Percentiles rank a stretch among this genome's conserved stretches.
phyloP scores from a whole-genome alignment of 2,113 vertebrate species.

The Elephas maximus region DNA sequence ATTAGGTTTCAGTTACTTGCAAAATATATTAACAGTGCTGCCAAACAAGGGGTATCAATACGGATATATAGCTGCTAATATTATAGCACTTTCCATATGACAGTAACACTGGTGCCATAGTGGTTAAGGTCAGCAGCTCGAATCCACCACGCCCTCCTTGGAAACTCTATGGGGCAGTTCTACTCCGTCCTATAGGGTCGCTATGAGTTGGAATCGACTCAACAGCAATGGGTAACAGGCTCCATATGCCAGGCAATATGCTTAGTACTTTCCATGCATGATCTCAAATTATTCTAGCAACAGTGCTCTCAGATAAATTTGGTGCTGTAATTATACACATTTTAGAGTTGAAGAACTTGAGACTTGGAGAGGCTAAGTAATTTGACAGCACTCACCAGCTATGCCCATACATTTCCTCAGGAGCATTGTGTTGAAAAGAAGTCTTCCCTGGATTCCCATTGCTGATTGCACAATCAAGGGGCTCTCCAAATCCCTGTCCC shows the following conservation, averaged over 20 bases:
- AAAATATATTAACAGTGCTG: background rate
- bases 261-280: background rate
- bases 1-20: slow-evolving; percentile 15
- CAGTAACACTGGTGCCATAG: background rate
- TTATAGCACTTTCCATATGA: background rate
- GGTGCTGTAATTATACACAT: background rate
- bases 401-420: background rate
- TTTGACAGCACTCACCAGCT: background rate
- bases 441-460: background rate
- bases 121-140: no score
- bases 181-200: no score
- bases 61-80: background rate
- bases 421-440: slow-evolving; percentile 20
- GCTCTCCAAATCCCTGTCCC: background rate
- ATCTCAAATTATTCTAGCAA: background rate
- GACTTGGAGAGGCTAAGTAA: background rate
- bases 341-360: background rate
- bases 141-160: no score
- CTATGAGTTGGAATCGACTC: no score
- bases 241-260: background rate
- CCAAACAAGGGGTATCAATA: background rate
- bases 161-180: no score
- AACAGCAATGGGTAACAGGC: no score
- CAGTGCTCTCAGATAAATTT: background rate
- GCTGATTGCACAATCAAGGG: background rate